Base-by-base conservation (phyloP, 1,140 invertebrate species). In the Drosophila nigromelanica region DNA sequence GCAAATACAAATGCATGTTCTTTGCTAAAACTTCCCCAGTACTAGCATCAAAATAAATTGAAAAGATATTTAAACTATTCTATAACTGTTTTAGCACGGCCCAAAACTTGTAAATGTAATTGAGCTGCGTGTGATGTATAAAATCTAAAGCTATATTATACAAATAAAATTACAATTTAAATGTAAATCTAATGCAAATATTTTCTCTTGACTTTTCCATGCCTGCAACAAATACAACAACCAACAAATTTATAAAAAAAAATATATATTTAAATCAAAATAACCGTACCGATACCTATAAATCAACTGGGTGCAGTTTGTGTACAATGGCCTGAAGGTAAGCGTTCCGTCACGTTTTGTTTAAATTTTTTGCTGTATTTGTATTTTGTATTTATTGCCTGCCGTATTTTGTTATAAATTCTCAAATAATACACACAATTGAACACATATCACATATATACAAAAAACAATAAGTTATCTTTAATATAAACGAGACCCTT, bases 281-380 rank as follows among this genome's bases (percentile, higher is more conserved):
- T 1, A 33, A 58, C 40, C 12, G 11, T 14, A 58, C n/a, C 40
- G 15, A 58, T 58, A 45, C 6, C 4, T 33, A 58, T 45, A 58
- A 58, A 45, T 58, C 79, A 92, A 92, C 92, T 95, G 94, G 95
- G 95, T 95, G 91, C 95, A 95, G 96, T 97, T 91, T 96, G 96
- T 93, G 96, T 97, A 91, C 96, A 96, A 92, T 97, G 96, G 96
- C 95, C 96, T 81, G 96, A 96, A 95, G 95, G 95, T 96, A 95
- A 95, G 95, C 93, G 72, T 79, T 86, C 78, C 70, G 75, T 89
- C 72, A 73, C 69, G 58, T 64, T 60, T 60, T 37, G 60, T 68
- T 24, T 40, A 33, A 71, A 56, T 39, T 52, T 39, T 71, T 63
- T 72, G 64, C 71, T 39, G 52, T 60, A 60, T 80, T 76, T 78